Conservation (phyloP, 2,888 invertebrate genomes). For the Catocala fraxini region DNA sequence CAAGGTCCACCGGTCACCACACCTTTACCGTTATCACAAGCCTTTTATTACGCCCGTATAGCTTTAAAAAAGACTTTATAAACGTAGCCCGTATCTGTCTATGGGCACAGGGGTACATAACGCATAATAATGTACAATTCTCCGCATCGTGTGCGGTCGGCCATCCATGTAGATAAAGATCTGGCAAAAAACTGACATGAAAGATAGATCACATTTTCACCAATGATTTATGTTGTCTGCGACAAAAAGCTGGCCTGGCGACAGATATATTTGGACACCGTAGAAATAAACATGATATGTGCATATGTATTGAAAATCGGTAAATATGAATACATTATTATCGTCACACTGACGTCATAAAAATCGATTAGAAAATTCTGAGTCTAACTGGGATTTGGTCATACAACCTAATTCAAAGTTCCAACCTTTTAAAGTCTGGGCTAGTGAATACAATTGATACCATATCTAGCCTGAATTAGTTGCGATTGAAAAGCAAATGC, state of each 20-base stretch:
- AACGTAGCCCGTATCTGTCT: constrained; percentile 37
- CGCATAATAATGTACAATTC: constrained; percentile 43
- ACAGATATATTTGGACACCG: constrained; percentile 32
- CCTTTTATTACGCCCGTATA: constrained; percentile 51
- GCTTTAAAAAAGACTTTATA: constrained; percentile 26
- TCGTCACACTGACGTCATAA: too few species aligned
- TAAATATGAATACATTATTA: too few species aligned
- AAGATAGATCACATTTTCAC: constrained; percentile 41
- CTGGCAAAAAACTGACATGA: constrained; percentile 51
- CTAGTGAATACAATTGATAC: constrained; percentile 49
- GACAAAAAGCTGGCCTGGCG: constrained; percentile 37
- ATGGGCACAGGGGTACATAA: constrained; percentile 29
- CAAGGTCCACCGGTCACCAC: constrained; percentile 58
- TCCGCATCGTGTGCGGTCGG: constrained; percentile 60
- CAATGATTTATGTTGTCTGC: constrained; percentile 39
- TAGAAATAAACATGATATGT: neutral
- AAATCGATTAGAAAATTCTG: too few species aligned
- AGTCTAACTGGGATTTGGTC: too few species aligned
- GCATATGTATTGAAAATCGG: too few species aligned
- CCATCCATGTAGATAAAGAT: constrained; percentile 52
- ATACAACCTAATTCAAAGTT: too few species aligned
- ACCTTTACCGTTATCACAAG: constrained; percentile 57
- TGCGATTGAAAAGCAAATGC: constrained; percentile 65
- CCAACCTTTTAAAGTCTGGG: too few species aligned
- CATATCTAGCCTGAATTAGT: constrained; percentile 58